Conservation (phyloP, 2,888 invertebrate species). For the Phengaris arion region DNA sequence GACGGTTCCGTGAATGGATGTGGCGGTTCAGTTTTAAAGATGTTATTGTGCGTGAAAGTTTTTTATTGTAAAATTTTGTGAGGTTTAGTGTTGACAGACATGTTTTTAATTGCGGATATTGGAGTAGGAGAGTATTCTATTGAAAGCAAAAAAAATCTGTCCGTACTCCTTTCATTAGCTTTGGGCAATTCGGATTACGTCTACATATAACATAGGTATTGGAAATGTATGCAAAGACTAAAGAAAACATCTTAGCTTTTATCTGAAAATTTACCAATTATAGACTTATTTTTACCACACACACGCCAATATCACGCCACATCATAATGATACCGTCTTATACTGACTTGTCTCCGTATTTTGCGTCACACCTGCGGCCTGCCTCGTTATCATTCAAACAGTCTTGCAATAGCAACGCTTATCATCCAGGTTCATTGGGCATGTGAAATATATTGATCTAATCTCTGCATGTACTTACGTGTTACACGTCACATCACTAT, state of each 20-base stretch:
- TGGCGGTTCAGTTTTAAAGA: not conserved
- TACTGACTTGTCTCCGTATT: not conserved
- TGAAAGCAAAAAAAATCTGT: no score
- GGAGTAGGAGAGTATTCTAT: no score
- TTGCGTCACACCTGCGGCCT: not conserved
- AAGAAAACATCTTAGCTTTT: no score
- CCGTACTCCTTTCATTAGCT: no score
- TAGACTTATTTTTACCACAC: not conserved
- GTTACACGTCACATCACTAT: not conserved
- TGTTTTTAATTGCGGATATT: not conserved
- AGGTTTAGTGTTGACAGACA: not conserved
- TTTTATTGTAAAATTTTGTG: not conserved
- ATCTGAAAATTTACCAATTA: not conserved
- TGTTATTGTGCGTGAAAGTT: not conserved
- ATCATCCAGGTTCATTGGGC: slow-evolving; percentile 15
- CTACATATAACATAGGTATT: no score
- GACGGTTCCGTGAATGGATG: not conserved
- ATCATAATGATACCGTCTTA: not conserved
- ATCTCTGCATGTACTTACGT: not conserved
- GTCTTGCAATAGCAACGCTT: not conserved
- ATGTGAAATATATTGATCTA: not conserved
- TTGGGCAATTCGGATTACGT: no score
- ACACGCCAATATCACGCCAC: not conserved
- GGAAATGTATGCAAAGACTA: no score
- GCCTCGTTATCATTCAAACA: slow-evolving; percentile 7